Evolutionary conservation across 2,888 invertebrate genomes (phyloP), one percentile per base, ranked within the genome.

Genomic region (Dryomyza anilis): DNA sequence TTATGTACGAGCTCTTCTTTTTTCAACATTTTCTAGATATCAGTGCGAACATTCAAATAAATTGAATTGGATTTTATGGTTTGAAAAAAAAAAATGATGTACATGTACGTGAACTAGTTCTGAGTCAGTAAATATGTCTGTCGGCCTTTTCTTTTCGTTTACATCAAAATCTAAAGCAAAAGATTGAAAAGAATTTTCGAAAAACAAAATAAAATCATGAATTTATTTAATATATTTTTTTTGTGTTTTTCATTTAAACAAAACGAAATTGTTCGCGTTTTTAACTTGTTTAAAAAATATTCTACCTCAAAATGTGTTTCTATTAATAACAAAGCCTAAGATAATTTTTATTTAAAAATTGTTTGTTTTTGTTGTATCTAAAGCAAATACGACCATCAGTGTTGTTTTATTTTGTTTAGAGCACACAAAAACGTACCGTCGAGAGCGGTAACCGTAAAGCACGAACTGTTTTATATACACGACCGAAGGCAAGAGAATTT

Each of bases 261-360:
- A 72, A 75, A 75, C 71, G 29, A 58, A 19, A 52, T 70, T 58
- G 56, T 61, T 65, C 45, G 52, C 56, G 29, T 61, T 46, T 60
- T 63, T 59, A 60, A 64, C 60, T 66, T 67, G 53, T 62, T 64
- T 62, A 29, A 64, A 67, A 61, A 48, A 65, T 66, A 64, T 65
- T 67, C 63, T 65, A 71, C 69, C 71, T 69, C 69, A 68, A 69
- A 67, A 68, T 73, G 70, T 69, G 60, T 71, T 71, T 75, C 78
- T 78, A 78, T 79, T 79, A 77, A 77, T 78, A 78, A 77, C 76
- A 76, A 75, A 77, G 78, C 78, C 72, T 69, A 72, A 71, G 71
- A 71, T 68, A 65, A 69, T 71, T 70, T 69, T 66, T 64, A 57
- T 67, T 61, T 65, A 56, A 59, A 53, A 64, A 29, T 52, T 14